These are phyloP conservation scores for Mus spicilegus DNA, from an alignment of 2,113 vertebrate species.

Conservation along the genomic window DNA sequence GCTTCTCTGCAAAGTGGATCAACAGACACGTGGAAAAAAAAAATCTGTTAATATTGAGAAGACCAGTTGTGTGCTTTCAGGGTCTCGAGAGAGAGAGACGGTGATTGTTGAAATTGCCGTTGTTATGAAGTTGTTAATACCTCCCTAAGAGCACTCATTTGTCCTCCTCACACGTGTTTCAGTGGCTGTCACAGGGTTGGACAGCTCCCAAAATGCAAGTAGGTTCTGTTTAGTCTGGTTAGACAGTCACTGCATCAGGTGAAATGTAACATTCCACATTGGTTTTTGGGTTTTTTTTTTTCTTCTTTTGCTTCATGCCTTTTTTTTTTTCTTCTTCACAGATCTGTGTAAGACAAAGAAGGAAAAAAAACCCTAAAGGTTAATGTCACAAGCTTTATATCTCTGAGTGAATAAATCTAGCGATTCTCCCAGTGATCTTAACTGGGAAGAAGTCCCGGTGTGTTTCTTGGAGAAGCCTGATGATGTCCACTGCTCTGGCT, in stretches of 20 bases:
- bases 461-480: neutral
- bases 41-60: neutral
- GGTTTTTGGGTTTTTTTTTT: neutral
- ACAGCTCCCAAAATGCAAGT: conserved; percentile 4
- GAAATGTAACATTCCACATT: neutral
- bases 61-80: neutral
- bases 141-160: neutral
- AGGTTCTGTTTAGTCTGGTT: neutral
- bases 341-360: neutral
- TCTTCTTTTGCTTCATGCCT: neutral
- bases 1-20: conserved; percentile 11
- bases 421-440: neutral
- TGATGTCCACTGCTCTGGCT: neutral
- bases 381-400: neutral
- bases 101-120: neutral
- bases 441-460: neutral
- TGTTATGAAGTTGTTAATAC: neutral
- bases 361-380: neutral
- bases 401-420: neutral
- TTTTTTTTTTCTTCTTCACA: neutral
- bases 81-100: neutral
- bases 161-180: neutral
- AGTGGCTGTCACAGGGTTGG: neutral
- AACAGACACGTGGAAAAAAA: neutral
- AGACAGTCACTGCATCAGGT: neutral